Base-by-base conservation (phyloP, 1,140 invertebrate genomes). In the Nasonia vitripennis region DNA sequence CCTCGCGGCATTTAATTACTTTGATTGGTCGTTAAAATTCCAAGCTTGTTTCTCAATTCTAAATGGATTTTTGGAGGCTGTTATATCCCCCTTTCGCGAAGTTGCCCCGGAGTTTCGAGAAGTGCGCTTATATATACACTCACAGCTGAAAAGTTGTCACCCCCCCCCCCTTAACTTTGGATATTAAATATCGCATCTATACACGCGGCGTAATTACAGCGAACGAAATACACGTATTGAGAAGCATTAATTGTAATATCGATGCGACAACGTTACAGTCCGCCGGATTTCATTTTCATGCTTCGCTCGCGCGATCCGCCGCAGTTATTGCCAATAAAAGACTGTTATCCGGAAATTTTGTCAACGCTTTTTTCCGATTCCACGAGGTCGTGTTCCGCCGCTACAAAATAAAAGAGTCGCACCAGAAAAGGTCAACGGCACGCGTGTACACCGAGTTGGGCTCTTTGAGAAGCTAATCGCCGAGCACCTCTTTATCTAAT, bases 401-500 rank as follows among this genome's bases (percentile, higher is more conserved):
- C 27, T n/a, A 68, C 6, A 0, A 68, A 27, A 68, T 27, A 68
- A 68, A 68, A 68, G 20, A n/a, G 62, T 23, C 9, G 23, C 27
- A 27, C 27, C 27, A 27, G 27, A 27, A 17, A 23, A 68, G 67
- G 67, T 68, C 7, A 23, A 68, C 67, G 62, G 11, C n/a, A 67
- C 41, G 75, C 1, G 27, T 27, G 27, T 27, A 27, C 75, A 51
- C 45, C 23, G 45, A 51, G 17, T 10, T 51, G 3, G 73, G 0
- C 14, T 31, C 73, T 78, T 51, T 78, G 2, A 78, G 48, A 45
- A 27, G 48, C 31, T 78, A 78, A 78, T 78, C 45, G 23, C 14
- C 77, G 45, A 12, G 20, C 48, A 48, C 77, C 45, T 78, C 77
- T 78, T 78, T 78, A 78, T 78, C 48, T 78, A 78, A 78, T 78